phyloP scores from a whole-genome alignment of 2,888 invertebrate species.

The Andrena hattorfiana region DNA sequence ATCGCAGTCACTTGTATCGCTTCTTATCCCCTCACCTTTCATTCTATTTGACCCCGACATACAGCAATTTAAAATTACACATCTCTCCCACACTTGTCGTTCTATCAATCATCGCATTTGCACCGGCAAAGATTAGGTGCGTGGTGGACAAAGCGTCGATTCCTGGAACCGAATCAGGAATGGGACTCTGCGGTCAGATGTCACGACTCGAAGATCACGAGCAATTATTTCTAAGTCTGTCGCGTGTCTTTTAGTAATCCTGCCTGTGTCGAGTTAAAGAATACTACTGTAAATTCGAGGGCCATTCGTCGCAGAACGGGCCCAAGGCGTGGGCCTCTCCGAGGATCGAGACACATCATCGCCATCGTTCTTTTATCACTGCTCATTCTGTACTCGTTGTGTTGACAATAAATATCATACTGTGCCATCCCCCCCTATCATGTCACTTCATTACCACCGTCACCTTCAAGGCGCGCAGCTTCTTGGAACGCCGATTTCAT shows the following conservation, averaged over 20 bases:
- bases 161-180: neutral
- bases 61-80: neutral
- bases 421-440: slow-evolving; percentile 42
- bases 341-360: neutral
- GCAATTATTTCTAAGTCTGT: neutral
- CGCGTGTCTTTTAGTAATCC: neutral
- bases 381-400: slow-evolving; percentile 63
- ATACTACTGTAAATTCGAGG: neutral
- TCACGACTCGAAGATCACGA: neutral
- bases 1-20: neutral
- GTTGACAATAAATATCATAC: slow-evolving; percentile 70
- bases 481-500: slow-evolving; percentile 12
- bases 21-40: neutral
- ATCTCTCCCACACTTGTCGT: neutral
- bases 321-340: neutral
- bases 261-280: neutral
- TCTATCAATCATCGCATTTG: neutral
- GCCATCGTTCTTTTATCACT: slow-evolving; percentile 17
- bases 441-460: slow-evolving; percentile 63
- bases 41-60: neutral
- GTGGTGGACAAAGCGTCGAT: neutral
- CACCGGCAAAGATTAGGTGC: neutral
- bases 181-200: neutral
- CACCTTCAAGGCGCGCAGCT: slow-evolving; percentile 38
- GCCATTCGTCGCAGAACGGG: neutral